These are phyloP conservation scores for Deroplatys truncata DNA, from an alignment of 2,888 invertebrate genomes.

Conservation along the genomic window DNA sequence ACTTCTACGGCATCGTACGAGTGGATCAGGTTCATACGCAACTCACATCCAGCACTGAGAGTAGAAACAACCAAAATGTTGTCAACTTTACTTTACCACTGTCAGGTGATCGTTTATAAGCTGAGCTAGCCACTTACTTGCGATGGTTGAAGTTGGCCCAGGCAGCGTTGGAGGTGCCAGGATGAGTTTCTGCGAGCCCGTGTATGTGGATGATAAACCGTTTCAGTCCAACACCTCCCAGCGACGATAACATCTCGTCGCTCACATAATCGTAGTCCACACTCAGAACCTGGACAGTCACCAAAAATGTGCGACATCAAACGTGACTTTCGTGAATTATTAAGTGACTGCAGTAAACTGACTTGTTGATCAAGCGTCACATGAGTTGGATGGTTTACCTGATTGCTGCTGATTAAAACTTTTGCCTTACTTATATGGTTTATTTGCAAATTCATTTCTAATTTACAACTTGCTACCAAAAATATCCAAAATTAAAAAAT, in stretches of 20 bases:
- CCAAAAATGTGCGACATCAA: background rate
- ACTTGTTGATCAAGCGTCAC: no score
- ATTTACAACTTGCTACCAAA: no score
- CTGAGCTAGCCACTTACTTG: slow-evolving; percentile 41
- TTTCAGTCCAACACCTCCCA: slow-evolving; percentile 47
- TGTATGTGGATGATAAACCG: slow-evolving; percentile 67
- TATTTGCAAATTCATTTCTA: no score
- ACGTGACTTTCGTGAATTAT: background rate
- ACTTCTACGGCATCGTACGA: slow-evolving; percentile 62
- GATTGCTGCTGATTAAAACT: no score
- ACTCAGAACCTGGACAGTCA: slow-evolving; percentile 46
- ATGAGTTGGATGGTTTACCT: no score
- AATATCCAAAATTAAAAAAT: no score
- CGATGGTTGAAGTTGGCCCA: slow-evolving; percentile 57
- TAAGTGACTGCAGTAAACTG: no score
- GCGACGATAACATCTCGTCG: slow-evolving; percentile 47
- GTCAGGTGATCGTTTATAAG: background rate
- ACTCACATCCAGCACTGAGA: slow-evolving; percentile 44
- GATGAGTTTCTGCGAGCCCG: slow-evolving; percentile 59
- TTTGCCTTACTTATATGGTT: no score
- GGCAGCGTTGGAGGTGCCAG: slow-evolving; percentile 58
- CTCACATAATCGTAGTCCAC: slow-evolving; percentile 55
- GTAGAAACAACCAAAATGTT: background rate
- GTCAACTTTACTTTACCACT: background rate
- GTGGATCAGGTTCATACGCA: slow-evolving; percentile 61